Base-by-base conservation (phyloP, 2,797 vertebrate species). In the Poeciliopsis presidionis region DNA sequence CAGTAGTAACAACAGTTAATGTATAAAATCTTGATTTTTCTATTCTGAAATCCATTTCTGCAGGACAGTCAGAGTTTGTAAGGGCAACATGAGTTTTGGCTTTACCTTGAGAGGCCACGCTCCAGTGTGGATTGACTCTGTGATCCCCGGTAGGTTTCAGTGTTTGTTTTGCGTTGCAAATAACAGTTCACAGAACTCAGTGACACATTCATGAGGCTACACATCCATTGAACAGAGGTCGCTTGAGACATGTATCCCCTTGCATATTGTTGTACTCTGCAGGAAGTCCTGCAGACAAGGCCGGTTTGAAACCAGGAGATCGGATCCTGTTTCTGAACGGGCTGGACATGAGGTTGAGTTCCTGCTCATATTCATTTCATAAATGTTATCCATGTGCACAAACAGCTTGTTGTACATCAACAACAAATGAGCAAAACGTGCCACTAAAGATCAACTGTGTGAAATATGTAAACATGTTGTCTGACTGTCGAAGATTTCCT, bases 51-150 rank as follows among this genome's bases (percentile, higher is more conserved):
- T 86, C 16, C 81, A 33, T 87, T 30, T 83, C 61, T 85, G 30
- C 85, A 99, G 98, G 95, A 99, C 98, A 0, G 97, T 99, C 53
- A 95, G 98, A 41, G 97, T 99, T 45, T 98, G 98, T 91, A 99
- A 98, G 88, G 98, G 98, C 78, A 98, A 97, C 94, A 97, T 97
- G 92, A 99, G 97, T 82, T 99, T 99, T 67, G 98, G 98, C 67
- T 99, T 99, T 89, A 99, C 98, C 0, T 94, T 99, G 0, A 96
- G 98, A 1, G 98, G 98, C 47, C 98, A 99, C 59, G 97, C 97
- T 61, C 98, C 98, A 0, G 98, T 99, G 81, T 99, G 98, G 98
- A 98, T 99, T 0, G 98, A 99, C 91, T 99, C 98, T 0, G 95
- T 99, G 78, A 95, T 99, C 63, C 96, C 97, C 79, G 98, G 98